Base-by-base conservation (phyloP, 1,140 invertebrate genomes). In the Ladona fulva region DNA sequence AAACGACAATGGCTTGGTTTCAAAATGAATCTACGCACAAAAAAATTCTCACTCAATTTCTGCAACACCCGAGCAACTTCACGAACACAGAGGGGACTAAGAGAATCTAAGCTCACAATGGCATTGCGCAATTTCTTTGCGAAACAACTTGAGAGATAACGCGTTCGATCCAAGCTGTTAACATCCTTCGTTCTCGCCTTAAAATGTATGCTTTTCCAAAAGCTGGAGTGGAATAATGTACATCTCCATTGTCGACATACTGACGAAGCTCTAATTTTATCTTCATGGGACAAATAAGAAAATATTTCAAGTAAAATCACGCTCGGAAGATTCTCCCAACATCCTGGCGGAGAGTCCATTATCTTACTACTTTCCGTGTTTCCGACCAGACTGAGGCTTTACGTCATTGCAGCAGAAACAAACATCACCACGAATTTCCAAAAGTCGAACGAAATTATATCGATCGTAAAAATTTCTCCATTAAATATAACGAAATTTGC, bases 271-370 rank as follows among this genome's bases (percentile, higher is more conserved):
- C 82, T 86, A 75, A 91, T 84, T 82, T 87, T 86, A 82, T 88
- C 89, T 80, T 87, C 82, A 77, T 86, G 83, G 0, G 87, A 83
- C 78, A 91, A 84, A 83, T 90, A 89, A 24, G 87, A 88, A 82
- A 90, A 88, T 80, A 91, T 87, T 83, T 91, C 88, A 59, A 90
- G 86, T 80, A 91, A 85, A 80, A 90, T 87, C 78, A 91, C 87
- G 82, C 87, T 89, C 79, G 90, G 90, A 80, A 91, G 83, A 81
- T 85, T 86, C 79, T 86, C 86, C 88, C 88, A 89, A 81, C 83
- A 85, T 83, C 82, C 74, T 16, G 19, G 24, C 74, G n/a, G 52
- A 19, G n/a, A 19, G 52, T 66, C 52, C 52, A 66, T 66, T 66
- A 66, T 66, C 52, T 66, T 66, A 66, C 52, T 66, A 22, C 16